phyloP scores from a whole-genome alignment of 23 tunicate genomes.

The Botrylloides violaceus region DNA sequence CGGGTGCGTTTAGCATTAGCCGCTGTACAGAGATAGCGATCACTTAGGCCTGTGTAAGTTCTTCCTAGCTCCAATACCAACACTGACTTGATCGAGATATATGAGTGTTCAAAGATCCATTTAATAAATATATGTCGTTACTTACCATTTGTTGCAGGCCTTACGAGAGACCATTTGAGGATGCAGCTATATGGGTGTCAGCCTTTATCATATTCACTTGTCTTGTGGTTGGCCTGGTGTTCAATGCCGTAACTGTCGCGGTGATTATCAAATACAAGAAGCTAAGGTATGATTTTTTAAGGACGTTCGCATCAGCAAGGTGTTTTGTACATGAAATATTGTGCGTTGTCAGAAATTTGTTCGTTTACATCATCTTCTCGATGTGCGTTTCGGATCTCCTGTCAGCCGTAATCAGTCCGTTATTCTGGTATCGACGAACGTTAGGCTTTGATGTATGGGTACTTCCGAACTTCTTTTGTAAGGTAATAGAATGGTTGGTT shows the following conservation, averaged over 20 bases:
- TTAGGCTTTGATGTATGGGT: conserved; percentile 39
- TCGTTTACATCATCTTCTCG: conserved; percentile 3
- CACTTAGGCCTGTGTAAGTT: no score
- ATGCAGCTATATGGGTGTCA: conserved; percentile 24
- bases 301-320: not conserved
- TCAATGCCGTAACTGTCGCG: conserved; percentile 40
- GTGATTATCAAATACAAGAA: conserved; percentile 30
- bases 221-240: conserved; percentile 37
- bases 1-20: no score
- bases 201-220: conserved; percentile 34
- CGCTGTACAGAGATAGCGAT: no score
- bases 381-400: conserved; percentile 29
- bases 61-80: no score
- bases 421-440: conserved; percentile 32
- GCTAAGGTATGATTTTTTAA: conserved; percentile 18
- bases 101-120: no score
- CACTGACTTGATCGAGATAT: no score
- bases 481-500: no score
- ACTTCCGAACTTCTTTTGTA: conserved; percentile 26
- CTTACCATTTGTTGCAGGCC: no score
- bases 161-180: conserved; percentile 44
- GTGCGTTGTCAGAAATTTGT: conserved; percentile 17
- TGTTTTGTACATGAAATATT: no score
- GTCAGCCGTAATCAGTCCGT: conserved; percentile 23
- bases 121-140: no score